Evolutionary conservation across 2,888 invertebrate species (phyloP), one percentile per base, ranked within the genome.

Genomic region (Sisyra terminalis): DNA sequence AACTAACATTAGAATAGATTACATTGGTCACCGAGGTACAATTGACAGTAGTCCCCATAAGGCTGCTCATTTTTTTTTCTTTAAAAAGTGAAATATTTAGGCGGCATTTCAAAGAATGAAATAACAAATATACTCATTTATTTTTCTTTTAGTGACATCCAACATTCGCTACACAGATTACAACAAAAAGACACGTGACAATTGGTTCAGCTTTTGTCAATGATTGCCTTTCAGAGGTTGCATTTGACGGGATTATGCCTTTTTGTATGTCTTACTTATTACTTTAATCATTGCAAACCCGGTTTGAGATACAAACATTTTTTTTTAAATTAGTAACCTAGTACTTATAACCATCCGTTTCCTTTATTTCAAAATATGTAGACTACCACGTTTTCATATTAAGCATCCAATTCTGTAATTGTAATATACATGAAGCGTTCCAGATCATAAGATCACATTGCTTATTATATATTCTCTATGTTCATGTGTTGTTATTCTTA

Each of bases 91-190:
- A 15, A 40, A 40, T 40, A 48, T 46, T 48, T 46, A 48, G 48
- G 49, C 51, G 51, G 52, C 50, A 43, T 44, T 44, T 44, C 50
- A 51, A 51, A 51, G 48, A 44, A 29, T 41, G 39, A 39, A 40
- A 39, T 47, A 53, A 51, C 56, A 58, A 60, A 61, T 57, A 59
- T 56, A 57, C 58, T 57, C 61, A 63, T 63, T 63, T 62, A 62
- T 62, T 60, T 60, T 57, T 53, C 53, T 53, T 46, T 55, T 58
- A 59, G 61, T 61, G 63, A 63, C 63, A 57, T 58, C 56, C 58
- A 53, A 54, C 57, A 61, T 63, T 62, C 57, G 61, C 53, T 57
- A 61, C 57, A 59, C 56, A 55, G 61, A 59, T 61, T 61, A 59
- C 53, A 49, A 48, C 48, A 48, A 51, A 53, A 52, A 48, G 50